Conservation (phyloP, 2,888 invertebrate species). For the Mythimna lalbum region DNA sequence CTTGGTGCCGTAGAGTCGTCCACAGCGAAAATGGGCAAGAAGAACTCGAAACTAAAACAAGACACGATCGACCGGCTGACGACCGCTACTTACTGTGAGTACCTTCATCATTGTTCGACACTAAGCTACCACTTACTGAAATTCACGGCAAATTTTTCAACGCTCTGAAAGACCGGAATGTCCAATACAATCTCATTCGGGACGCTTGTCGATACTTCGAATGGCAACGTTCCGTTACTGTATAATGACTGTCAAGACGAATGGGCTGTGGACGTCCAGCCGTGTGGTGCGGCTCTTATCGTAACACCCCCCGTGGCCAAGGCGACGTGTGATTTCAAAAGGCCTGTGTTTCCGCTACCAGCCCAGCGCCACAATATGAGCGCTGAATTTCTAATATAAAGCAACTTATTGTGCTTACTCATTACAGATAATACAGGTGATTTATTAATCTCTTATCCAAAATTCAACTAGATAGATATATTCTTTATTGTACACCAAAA, state of each 20-base stretch:
- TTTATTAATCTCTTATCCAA: neutral
- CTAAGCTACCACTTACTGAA: constrained; percentile 8
- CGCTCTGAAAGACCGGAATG: constrained; percentile 3
- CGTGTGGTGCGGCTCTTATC: constrained; percentile 19
- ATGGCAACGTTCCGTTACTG: constrained; percentile 5
- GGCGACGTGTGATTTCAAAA: constrained; percentile 22
- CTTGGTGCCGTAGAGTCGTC: constrained; percentile 56
- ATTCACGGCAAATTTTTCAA: constrained; percentile 20
- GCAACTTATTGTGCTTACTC: neutral
- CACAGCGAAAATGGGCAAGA: constrained; percentile 95
- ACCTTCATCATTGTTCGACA: constrained; percentile 35
- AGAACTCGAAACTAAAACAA: constrained; percentile 98
- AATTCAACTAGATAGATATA: neutral
- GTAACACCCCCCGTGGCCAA: neutral
- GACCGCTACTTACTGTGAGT: constrained; percentile 98
- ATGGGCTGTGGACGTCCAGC: constrained; percentile 22
- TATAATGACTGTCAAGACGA: constrained; percentile 26
- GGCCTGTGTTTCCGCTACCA: neutral
- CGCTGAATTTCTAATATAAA: constrained; percentile 6
- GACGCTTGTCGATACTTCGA: constrained; percentile 22
- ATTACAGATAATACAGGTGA: constrained; percentile 31
- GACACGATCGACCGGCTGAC: constrained; percentile 98
- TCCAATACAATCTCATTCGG: constrained; percentile 15
- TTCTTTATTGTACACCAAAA: too few species aligned
- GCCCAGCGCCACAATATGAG: neutral